A percentile compares a stretch with the other conserved stretches of the same genome.
Evolutionary conservation across 1,140 invertebrate species (phyloP).

Genomic region (Gonatopus flavifemur): DNA sequence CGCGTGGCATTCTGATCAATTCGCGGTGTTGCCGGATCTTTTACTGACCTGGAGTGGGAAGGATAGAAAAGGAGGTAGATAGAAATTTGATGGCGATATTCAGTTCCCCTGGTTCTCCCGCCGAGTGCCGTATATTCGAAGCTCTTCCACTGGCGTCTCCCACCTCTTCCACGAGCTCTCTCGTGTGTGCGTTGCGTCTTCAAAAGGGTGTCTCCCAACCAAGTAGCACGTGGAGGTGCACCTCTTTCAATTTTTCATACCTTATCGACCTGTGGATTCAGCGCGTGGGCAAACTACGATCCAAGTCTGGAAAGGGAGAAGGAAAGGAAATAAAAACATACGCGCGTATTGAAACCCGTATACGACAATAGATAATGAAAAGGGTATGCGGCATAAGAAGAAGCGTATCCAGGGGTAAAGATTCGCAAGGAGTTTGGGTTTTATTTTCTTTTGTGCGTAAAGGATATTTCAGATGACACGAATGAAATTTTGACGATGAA

Average conservation of each 20-base stretch:
- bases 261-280: slow-evolving; percentile 55
- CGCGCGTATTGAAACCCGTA: too few relatives aligned
- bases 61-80: slow-evolving; percentile 4
- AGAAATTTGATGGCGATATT: too few relatives aligned
- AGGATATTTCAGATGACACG: too few relatives aligned
- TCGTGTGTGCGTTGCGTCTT: not conserved
- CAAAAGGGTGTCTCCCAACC: not conserved
- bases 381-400: too few relatives aligned
- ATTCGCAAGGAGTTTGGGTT: too few relatives aligned
- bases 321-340: not conserved
- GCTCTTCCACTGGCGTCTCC: slow-evolving; percentile 12
- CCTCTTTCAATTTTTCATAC: slow-evolving; percentile 49
- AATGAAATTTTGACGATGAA: too few relatives aligned
- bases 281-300: not conserved
- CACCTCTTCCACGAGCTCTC: not conserved
- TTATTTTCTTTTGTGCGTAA: too few relatives aligned
- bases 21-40: slow-evolving; percentile 45
- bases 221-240: slow-evolving; percentile 37
- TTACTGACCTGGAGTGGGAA: slow-evolving; percentile 33
- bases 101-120: too few relatives aligned
- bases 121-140: too few relatives aligned
- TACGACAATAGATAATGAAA: too few relatives aligned
- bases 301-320: slow-evolving; percentile 1
- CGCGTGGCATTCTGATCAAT: slow-evolving; percentile 58
- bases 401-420: too few relatives aligned